Base-by-base conservation (phyloP, 2,888 invertebrate genomes). In the Tinea pellionella region DNA sequence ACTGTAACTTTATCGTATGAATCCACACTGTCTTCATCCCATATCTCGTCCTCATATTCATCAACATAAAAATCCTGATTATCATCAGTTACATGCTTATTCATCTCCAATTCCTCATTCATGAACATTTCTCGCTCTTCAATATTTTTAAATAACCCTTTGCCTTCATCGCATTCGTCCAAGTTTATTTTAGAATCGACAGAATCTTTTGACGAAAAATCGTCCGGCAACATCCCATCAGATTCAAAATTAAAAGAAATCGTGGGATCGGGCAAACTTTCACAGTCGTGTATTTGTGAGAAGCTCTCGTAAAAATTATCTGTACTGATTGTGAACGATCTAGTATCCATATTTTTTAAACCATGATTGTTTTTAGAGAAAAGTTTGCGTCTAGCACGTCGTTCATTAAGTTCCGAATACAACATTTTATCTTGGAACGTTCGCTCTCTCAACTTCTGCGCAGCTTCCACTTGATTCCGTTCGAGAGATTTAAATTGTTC, bases 401-500 rank as follows among this genome's bases (percentile, higher is more conserved):
- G 68, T 62, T 86, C 86, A 2, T 67, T 70, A 6, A 86, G 63
- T 64, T 83, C 84, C 62, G 74, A 76, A 19, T 71, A 74, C 61
- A 86, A 67, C 59, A 84, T 70, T 60, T 64, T 72, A 41, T 82
- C 79, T 64, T 84, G 85, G 61, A 73, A 74, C 0, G 76, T 75
- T 61, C 68, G 75, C 61, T 78, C 72, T 61, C 77, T 79, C 47
- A 85, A 67, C 63, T 69, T 74, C 61, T 73, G 70, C 2, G 78
- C 73, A 6, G 81, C 83, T 60, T 84, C 76, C 32, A 77, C 64
- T 65, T 86, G 84, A 62, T 75, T 78, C 47, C 68, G 72, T 64
- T 85, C 83, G 1, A 87, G 67, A 0, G 84, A 75, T 67, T 80
- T 86, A 61, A 73, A 86, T 63, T 87, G 87, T 64, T 87, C 86